A percentile compares a stretch with the other conserved stretches of the same genome.
Conservation (phyloP, 1,140 invertebrate species). For the Drosophila baimaii region DNA sequence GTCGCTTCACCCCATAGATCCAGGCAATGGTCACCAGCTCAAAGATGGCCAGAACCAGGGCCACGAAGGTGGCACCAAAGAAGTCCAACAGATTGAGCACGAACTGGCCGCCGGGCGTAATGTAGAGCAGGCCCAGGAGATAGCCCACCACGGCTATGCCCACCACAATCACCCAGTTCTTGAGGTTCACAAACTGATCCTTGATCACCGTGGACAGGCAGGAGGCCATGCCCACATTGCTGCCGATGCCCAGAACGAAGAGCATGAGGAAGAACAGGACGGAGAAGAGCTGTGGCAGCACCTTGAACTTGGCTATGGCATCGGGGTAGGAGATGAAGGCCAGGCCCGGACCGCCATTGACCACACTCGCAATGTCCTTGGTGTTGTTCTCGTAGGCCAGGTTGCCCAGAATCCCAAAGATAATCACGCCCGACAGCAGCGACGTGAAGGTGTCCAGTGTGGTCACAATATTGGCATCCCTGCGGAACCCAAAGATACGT, state of each 20-base stretch:
- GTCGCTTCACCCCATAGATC: conserved; percentile 90
- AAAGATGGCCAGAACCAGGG: conserved; percentile 89
- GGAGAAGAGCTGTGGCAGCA: conserved; percentile 92
- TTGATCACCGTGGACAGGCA: conserved; percentile 88
- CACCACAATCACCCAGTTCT: conserved; percentile 86
- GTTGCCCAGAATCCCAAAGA: conserved; percentile 93
- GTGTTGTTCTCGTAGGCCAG: conserved; percentile 88
- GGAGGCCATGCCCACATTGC: conserved; percentile 88
- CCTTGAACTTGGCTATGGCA: conserved; percentile 92
- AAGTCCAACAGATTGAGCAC: conserved; percentile 94
- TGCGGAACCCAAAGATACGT: conserved; percentile 84
- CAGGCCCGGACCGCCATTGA: conserved; percentile 87
- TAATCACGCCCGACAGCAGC: conserved; percentile 93
- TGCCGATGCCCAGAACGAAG: conserved; percentile 91
- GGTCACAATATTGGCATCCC: conserved; percentile 91
- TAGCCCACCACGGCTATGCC: conserved; percentile 87
- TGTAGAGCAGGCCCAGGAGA: conserved; percentile 88
- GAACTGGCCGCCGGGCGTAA: conserved; percentile 93
- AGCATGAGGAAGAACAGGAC: conserved; percentile 96
- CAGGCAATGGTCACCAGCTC: conserved; percentile 90
- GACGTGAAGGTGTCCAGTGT: conserved; percentile 92
- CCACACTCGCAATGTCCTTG: conserved; percentile 84
- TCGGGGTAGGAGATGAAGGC: conserved; percentile 94
- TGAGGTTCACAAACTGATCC: conserved; percentile 88
- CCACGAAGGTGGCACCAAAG: conserved; percentile 92